Base-by-base conservation (phyloP, 2,113 vertebrate species). In the Hippocampus zosterae region DNA sequence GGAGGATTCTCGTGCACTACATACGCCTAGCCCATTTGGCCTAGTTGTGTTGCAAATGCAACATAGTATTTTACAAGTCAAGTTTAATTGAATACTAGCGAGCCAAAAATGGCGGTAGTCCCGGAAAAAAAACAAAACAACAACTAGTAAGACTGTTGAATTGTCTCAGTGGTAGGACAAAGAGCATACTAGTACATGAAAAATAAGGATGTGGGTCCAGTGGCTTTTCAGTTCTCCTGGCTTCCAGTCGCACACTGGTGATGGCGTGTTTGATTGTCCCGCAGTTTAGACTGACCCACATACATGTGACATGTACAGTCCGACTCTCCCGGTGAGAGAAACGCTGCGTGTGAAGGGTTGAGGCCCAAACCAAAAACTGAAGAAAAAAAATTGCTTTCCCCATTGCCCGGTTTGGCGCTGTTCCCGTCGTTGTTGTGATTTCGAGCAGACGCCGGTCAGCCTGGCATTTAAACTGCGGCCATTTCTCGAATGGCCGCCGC, bases 361-460 rank as follows among this genome's bases (percentile, higher is more conserved):
- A 50, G 11, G 23, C 25, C 23, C 5, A 29, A 57, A 57, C 3
- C 27, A 13, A 25, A 27, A 65, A 57, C n/a, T n/a, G n/a, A 55
- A 46, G 67, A 74, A 74, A 13, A 77, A 53, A 55, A 55, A 73
- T 66, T 63, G 60, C 59, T 69, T 85, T 78, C 83, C 77, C 63
- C 23, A 71, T 70, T 23, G 74, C 73, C 83, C 65, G 73, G 82
- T 73, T 87, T 75, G 78, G 78, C 71, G 85, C 84, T 82, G 70
- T 83, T 81, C 80, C 81, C 77, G 83, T 83, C 82, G 78, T 85
- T 86, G 79, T 85, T 82, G 72, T 84, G 89, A 91, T 91, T 89
- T 87, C 87, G 69, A 77, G 79, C 83, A 81, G 74, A 83, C 82
- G 81, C 75, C 84, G 83, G 85, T 72, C 75, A 42, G 70, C 81